Conservation (phyloP, 2,888 invertebrate species). For the Drosophila aldrichi region DNA sequence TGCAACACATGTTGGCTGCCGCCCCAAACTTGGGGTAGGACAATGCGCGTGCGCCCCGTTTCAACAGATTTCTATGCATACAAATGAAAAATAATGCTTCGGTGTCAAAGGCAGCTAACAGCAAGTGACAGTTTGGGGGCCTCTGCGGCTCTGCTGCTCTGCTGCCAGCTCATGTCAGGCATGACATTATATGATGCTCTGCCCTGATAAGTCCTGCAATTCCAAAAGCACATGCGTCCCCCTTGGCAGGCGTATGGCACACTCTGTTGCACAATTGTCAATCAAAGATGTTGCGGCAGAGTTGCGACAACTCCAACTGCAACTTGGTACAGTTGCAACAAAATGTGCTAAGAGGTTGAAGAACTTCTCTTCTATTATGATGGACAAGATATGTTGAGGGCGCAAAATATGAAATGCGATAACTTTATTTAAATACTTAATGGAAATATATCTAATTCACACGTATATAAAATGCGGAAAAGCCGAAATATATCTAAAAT, state of each 20-base stretch:
- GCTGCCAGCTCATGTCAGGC: conserved; percentile 57
- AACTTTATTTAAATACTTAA: no score
- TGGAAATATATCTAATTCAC: no score
- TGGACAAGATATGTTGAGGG: not conserved
- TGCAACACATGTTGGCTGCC: conserved; percentile 72
- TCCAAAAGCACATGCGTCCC: conserved; percentile 24
- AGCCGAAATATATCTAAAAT: no score
- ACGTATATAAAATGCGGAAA: no score
- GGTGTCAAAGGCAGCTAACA: conserved; percentile 67
- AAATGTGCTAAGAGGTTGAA: conserved; percentile 12
- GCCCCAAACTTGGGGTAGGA: conserved; percentile 6
- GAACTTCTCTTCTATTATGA: not conserved
- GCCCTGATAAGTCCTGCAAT: conserved; percentile 51
- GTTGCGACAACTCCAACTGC: conserved; percentile 16
- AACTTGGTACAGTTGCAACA: conserved; percentile 44
- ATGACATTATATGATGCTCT: conserved; percentile 74
- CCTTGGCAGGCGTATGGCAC: conserved; percentile 16
- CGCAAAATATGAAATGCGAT: no score
- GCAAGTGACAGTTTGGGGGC: conserved; percentile 64
- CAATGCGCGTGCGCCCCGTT: conserved; percentile 67
- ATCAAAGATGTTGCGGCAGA: conserved; percentile 36
- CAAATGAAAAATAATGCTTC: conserved; percentile 46
- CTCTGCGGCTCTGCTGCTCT: not conserved
- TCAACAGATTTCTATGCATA: conserved; percentile 13
- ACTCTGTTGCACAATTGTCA: conserved; percentile 57